Conservation (phyloP, 2,797 vertebrate genomes). For the Acipenser ruthenus region DNA sequence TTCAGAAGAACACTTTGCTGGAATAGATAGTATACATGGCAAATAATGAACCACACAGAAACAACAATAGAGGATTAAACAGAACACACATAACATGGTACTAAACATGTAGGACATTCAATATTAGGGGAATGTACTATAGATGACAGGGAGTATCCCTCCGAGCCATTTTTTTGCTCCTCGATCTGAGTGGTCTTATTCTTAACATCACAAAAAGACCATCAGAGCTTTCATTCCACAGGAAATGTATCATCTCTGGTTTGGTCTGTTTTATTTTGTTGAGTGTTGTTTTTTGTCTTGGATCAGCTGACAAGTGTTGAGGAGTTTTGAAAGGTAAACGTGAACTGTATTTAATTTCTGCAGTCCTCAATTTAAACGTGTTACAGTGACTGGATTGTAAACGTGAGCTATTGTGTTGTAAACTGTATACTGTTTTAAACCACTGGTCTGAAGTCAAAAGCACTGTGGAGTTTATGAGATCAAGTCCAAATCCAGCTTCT, state of each 20-base stretch:
- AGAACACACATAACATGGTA: too few relatives aligned
- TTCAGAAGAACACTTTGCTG: too few relatives aligned
- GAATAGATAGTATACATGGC: too few relatives aligned
- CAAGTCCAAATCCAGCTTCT: not conserved
- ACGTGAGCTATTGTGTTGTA: not conserved
- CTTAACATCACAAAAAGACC: not conserved
- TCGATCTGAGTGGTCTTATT: too few relatives aligned
- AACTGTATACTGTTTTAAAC: not conserved
- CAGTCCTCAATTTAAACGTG: not conserved
- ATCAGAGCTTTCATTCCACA: slow-evolving; percentile 1
- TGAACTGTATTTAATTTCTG: not conserved
- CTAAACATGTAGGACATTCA: too few relatives aligned
- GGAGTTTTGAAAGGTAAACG: not conserved
- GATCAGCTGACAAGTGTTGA: slow-evolving; percentile 3
- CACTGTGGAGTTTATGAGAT: not conserved
- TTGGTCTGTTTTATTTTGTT: slow-evolving; percentile 11
- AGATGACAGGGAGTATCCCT: too few relatives aligned
- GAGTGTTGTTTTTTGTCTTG: not conserved
- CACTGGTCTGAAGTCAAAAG: not conserved
- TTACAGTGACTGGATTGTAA: not conserved
- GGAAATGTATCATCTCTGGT: not conserved
- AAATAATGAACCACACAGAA: too few relatives aligned
- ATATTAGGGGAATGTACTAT: too few relatives aligned
- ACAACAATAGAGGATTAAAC: too few relatives aligned
- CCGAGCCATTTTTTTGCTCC: too few relatives aligned